These are phyloP conservation scores for Zonitis immaculata DNA, from an alignment of 2,888 invertebrate genomes.

Conservation along the genomic window DNA sequence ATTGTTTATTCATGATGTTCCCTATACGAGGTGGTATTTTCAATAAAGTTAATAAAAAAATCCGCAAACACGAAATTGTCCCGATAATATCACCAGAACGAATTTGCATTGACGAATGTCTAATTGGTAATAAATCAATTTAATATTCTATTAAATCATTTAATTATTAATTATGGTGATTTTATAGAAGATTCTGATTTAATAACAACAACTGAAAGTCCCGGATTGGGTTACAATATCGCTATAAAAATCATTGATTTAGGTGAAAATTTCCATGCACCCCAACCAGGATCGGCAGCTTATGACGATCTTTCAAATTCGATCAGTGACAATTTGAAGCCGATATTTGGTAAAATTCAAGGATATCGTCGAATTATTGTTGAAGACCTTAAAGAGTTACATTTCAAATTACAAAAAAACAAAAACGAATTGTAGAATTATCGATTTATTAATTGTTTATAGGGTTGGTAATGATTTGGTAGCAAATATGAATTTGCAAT, in stretches of 20 bases:
- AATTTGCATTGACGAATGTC: constrained; percentile 80
- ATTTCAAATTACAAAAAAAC: too few relatives aligned
- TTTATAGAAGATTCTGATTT: constrained; percentile 55
- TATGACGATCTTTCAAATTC: constrained; percentile 66
- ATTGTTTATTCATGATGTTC: constrained; percentile 84
- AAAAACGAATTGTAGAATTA: neutral
- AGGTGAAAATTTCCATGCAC: constrained; percentile 72
- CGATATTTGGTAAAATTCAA: constrained; percentile 57
- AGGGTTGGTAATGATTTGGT: constrained; percentile 64
- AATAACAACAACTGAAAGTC: constrained; percentile 58
- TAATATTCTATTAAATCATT: neutral
- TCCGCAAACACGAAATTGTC: constrained; percentile 69
- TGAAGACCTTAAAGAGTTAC: constrained; percentile 66
- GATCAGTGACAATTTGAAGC: constrained; percentile 61
- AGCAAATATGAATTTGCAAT: constrained; percentile 69
- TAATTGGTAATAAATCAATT: constrained; percentile 58
- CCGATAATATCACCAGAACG: constrained; percentile 70
- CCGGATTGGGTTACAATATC: constrained; percentile 64
- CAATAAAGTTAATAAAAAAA: constrained; percentile 79
- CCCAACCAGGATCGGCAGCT: constrained; percentile 66
- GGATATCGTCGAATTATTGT: constrained; percentile 71
- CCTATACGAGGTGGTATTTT: constrained; percentile 78
- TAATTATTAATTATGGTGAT: neutral
- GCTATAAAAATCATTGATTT: constrained; percentile 70
- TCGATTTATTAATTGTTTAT: constrained; percentile 18